Evolutionary conservation across 2,113 vertebrate species (phyloP).

Genomic region (Mesocricetus auratus): DNA sequence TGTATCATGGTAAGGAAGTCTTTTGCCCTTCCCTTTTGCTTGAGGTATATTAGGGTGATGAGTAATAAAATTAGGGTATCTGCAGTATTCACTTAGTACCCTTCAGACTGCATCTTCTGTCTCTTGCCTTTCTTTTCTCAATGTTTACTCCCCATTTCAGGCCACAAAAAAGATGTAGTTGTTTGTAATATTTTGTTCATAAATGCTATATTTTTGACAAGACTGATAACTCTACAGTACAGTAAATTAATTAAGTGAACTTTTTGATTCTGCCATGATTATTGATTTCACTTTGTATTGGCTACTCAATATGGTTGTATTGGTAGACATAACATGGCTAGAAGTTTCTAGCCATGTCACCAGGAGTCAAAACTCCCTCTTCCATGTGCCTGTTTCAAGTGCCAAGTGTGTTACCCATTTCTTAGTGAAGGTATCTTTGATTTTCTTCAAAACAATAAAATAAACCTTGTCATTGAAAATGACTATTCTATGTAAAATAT

Average conservation of each 20-base stretch:
- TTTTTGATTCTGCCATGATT: conserved; percentile 22
- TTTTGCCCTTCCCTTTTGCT: too few relatives aligned
- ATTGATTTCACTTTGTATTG: not conserved
- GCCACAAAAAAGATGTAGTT: not conserved
- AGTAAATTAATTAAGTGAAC: not conserved
- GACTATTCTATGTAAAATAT: not conserved
- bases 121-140: too few relatives aligned
- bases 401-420: not conserved
- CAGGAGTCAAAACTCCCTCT: not conserved
- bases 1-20: too few relatives aligned
- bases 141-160: too few relatives aligned
- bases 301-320: not conserved
- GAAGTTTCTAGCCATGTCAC: not conserved
- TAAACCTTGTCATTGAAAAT: conserved; percentile 14
- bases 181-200: not conserved
- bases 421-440: not conserved
- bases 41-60: too few relatives aligned
- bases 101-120: too few relatives aligned
- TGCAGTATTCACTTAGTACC: too few relatives aligned
- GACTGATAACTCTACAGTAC: too few relatives aligned
- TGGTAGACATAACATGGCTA: not conserved
- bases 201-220: not conserved
- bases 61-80: too few relatives aligned
- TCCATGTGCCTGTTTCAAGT: not conserved
- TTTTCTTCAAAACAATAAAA: conserved; percentile 18